These are phyloP conservation scores for Chaunax sp. DNA, from an alignment of 2,797 vertebrate genomes.

Conservation along the genomic window DNA sequence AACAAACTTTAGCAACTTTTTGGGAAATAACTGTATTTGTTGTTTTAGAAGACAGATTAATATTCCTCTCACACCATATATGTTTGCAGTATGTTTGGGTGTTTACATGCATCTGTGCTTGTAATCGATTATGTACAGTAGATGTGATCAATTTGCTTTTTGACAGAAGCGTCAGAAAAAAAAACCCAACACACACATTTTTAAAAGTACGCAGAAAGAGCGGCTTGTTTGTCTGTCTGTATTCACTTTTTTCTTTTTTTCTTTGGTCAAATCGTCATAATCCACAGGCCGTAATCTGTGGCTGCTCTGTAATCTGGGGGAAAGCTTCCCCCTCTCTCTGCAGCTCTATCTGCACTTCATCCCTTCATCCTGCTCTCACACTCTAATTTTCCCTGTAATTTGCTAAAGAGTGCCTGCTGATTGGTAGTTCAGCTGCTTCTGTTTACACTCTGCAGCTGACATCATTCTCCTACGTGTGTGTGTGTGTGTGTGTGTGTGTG, in stretches of 20 bases:
- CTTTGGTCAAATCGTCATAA: slow-evolving; percentile 75
- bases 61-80: too few species aligned
- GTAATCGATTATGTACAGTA: background rate
- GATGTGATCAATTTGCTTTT: slow-evolving; percentile 24
- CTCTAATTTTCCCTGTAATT: slow-evolving; percentile 80
- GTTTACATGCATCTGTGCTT: background rate
- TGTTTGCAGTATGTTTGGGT: background rate
- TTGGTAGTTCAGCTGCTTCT: slow-evolving; percentile 58
- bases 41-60: background rate
- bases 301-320: slow-evolving; percentile 77
- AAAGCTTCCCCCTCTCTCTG: slow-evolving; percentile 74
- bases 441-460: slow-evolving; percentile 68
- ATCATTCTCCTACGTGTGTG: slow-evolving; percentile 40
- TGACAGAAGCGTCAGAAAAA: slow-evolving; percentile 11
- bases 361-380: slow-evolving; percentile 76
- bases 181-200: slow-evolving; percentile 1
- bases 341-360: slow-evolving; percentile 70
- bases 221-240: slow-evolving; percentile 55
- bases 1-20: background rate
- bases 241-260: slow-evolving; percentile 49
- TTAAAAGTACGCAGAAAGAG: slow-evolving; percentile 39
- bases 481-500: slow-evolving; percentile 31
- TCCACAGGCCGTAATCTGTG: slow-evolving; percentile 77
- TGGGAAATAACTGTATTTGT: background rate
- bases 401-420: slow-evolving; percentile 75